A percentile compares a stretch with the other conserved stretches of the same genome.
These are phyloP conservation scores for Pararge aegeria DNA, from an alignment of 1,140 invertebrate species.

Conservation along the genomic window DNA sequence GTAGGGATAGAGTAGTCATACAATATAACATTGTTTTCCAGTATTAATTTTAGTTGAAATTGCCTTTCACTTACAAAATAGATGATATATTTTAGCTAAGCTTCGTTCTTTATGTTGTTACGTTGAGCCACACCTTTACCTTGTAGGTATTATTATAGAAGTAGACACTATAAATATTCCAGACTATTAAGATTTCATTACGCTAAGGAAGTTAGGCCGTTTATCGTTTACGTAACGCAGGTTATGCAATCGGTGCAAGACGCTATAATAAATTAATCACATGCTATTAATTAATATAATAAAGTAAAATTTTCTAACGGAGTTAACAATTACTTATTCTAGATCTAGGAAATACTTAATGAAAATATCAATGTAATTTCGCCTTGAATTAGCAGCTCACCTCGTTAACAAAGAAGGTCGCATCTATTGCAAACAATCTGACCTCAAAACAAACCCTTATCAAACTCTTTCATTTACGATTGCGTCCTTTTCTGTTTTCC, in stretches of 20 bases:
- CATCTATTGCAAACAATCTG: conserved; percentile 57
- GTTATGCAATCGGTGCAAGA: conserved; percentile 1
- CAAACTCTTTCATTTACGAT: conserved; percentile 37
- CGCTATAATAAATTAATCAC: not conserved
- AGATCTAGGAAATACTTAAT: conserved; percentile 23
- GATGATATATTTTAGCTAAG: not conserved
- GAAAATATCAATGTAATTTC: conserved; percentile 19
- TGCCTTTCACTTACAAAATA: not conserved
- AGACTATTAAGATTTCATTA: conserved; percentile 6
- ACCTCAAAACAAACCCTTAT: conserved; percentile 53
- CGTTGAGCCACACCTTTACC: not conserved
- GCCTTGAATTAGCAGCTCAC: conserved; percentile 47
- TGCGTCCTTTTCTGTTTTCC: conserved; percentile 22
- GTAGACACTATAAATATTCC: not conserved
- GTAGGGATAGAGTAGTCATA: no score
- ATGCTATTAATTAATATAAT: not conserved
- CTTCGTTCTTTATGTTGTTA: not conserved
- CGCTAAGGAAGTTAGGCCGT: conserved; percentile 6
- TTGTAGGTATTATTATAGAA: not conserved
- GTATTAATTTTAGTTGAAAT: not conserved
- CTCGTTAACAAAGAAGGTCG: conserved; percentile 63
- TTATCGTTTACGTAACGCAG: not conserved
- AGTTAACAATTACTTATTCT: not conserved
- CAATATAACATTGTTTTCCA: not conserved
- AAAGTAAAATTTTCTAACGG: not conserved